A percentile compares a stretch with the other conserved stretches of the same genome.
phyloP scores from a whole-genome alignment of 2,113 vertebrate species.

The Odocoileus virginianus region DNA sequence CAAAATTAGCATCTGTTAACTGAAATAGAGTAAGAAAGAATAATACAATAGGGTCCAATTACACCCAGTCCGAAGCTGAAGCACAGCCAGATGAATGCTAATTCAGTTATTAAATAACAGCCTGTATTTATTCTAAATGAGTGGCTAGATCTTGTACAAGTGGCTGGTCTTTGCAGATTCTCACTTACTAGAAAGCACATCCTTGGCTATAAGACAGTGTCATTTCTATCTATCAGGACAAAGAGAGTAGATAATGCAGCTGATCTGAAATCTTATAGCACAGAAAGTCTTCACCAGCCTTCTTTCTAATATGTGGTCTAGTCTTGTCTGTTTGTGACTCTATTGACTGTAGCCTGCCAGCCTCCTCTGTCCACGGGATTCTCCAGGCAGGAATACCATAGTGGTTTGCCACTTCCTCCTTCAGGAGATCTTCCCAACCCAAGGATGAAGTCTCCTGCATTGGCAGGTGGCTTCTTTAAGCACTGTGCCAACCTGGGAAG shows the following conservation, averaged over 20 bases:
- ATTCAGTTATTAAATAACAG: conserved; percentile 24
- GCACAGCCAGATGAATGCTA: background rate
- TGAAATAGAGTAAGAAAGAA: background rate
- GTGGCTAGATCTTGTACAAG: conserved; percentile 11
- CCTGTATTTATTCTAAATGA: conserved; percentile 18
- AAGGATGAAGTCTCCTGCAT: background rate
- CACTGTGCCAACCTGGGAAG: background rate
- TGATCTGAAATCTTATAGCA: background rate
- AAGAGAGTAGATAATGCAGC: background rate
- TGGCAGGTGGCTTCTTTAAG: background rate
- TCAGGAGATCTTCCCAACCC: background rate
- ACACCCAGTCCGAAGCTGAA: background rate
- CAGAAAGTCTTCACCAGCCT: background rate
- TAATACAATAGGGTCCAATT: conserved; percentile 9
- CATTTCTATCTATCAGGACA: background rate
- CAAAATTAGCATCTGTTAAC: conserved; percentile 53
- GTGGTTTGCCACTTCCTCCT: background rate
- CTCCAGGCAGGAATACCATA: background rate
- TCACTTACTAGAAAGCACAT: background rate
- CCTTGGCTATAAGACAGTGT: background rate
- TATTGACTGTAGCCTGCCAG: background rate
- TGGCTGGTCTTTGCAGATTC: background rate
- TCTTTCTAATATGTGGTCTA: background rate
- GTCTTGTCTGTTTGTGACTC: background rate
- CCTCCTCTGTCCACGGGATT: background rate